Evolutionary conservation across 2,797 vertebrate genomes (phyloP), one percentile per base, ranked within the genome.

Genomic region (Sebastes flavidus): DNA sequence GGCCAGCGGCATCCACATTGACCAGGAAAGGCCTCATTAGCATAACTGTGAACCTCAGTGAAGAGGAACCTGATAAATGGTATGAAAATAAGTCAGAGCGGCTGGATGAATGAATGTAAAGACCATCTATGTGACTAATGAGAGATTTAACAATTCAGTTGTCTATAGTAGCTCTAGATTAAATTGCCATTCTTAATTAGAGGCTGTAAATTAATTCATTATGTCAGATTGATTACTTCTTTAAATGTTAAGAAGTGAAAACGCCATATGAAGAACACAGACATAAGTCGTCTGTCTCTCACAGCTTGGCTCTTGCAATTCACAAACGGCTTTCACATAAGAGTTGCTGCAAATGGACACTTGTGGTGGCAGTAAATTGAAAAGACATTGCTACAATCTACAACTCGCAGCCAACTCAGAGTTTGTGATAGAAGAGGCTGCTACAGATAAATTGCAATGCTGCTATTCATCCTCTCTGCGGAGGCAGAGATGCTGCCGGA

Each of bases 11-110:
- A 4, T 42, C 38, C 27, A 61, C 38, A 61, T 34, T 32, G 70
- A n/a, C 14, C 49, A 49, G 46, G 65, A 72, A 74, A 49, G 46
- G 58, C 24, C 54, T 75, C 18, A 75, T 84, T 78, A 75, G 32
- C 72, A 58, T 59, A 29, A 30, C 38, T 32, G 9, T 32, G 46
- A 61, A 62, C 0, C 46, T 72, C 20, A 29, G 34, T 8, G 58
- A 81, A 18, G 24, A 59, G 20, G 32, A 75, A 30, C 10, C 32
- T 29, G 46, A 82, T 82, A 56, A 87, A 76, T 73, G 34, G 2
- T 9, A 24, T 30, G 18, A 61, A 70, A 72, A 65, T 7, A 73
- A 3, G 5, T 29, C 8, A 30, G 10, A 34, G 24, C 8, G 0
- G 65, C 72, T 22, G 20, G 18, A 24, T 74, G 65, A 82, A n/a